Base-by-base conservation (phyloP, 2,888 invertebrate genomes). In the Mylabris sibirica region DNA sequence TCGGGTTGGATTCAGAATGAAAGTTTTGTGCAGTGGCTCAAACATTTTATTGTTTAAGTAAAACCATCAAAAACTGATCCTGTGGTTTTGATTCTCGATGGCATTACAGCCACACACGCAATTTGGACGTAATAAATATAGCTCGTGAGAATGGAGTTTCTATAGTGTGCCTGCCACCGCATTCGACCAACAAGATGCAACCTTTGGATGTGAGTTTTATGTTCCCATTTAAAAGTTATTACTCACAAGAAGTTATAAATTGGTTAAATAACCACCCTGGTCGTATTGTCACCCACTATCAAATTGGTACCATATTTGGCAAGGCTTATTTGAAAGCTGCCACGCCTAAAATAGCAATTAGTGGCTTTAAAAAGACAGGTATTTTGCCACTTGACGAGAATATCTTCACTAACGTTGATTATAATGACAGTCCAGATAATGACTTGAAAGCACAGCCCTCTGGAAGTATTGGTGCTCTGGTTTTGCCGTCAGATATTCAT, bases 151-250 rank as follows among this genome's bases (percentile, higher is more conserved):
- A 74, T 57, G 30, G 66, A 60, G 74, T 80, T 9, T 26, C 26
- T 5, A 26, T 26, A 2, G 5, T 26, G 26, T 26, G 26, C 26
- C 26, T 26, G 5, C 26, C 82, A 26, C 80, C 82, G 11, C 82
- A 78, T 62, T 76, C 72, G 53, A 76, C 78, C 0, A 74, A 78
- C 38, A 68, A 65, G 26, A 68, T 71, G 68, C 68, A 68, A 60
- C 68, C 68, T 14, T 60, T 70, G 30, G 70, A 70, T 57, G 20
- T 68, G 14, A 49, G 62, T 0, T 70, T 65, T 49, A 70, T 68
- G 70, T 53, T 66, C 24, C 71, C 69, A 14, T 61, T 71, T 26
- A 71, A 69, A 60, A 66, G 59, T 9, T 65, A 60, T 35, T 65
- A 65, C 30, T 49, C 49, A 4, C 64, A 68, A 20, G 11, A 68